Conservation (phyloP, 2,888 invertebrate species). For the Gandaritis pyraliata region DNA sequence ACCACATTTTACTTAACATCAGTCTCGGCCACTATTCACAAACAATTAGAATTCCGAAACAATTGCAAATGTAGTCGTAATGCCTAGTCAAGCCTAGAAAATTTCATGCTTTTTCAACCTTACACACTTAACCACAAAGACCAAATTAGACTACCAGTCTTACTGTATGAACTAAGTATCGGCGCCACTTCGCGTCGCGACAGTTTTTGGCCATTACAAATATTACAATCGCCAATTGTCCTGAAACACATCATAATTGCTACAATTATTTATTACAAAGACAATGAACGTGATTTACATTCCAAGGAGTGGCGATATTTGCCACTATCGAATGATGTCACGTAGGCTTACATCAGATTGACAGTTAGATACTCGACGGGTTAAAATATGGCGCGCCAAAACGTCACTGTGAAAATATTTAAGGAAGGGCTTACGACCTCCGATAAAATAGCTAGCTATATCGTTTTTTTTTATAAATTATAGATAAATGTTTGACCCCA, state of each 20-base stretch:
- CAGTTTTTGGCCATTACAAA: slow-evolving; percentile 35
- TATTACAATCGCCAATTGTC: slow-evolving; percentile 36
- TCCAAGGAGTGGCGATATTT: slow-evolving; percentile 66
- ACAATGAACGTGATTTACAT: slow-evolving; percentile 59
- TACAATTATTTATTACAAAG: slow-evolving; percentile 65
- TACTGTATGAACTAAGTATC: neutral
- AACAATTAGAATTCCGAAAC: slow-evolving; percentile 4
- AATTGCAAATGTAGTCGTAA: slow-evolving; percentile 7
- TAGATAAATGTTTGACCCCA: too few relatives aligned
- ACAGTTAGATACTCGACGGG: slow-evolving; percentile 41
- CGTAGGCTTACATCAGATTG: slow-evolving; percentile 56
- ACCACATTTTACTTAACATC: too few relatives aligned
- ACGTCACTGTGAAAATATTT: slow-evolving; percentile 4
- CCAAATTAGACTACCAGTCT: slow-evolving; percentile 5
- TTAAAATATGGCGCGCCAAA: neutral
- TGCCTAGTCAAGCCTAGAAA: slow-evolving; percentile 3
- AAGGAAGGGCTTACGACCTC: neutral
- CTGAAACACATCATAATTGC: slow-evolving; percentile 49
- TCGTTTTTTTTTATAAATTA: too few relatives aligned
- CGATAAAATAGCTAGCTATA: too few relatives aligned
- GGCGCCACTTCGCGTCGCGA: slow-evolving; percentile 26
- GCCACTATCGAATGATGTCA: slow-evolving; percentile 64
- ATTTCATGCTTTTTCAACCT: neutral
- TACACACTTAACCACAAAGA: neutral
- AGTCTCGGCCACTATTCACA: neutral